Evolutionary conservation across 1,140 invertebrate genomes (phyloP).

Genomic region (Bombus breviceps): DNA sequence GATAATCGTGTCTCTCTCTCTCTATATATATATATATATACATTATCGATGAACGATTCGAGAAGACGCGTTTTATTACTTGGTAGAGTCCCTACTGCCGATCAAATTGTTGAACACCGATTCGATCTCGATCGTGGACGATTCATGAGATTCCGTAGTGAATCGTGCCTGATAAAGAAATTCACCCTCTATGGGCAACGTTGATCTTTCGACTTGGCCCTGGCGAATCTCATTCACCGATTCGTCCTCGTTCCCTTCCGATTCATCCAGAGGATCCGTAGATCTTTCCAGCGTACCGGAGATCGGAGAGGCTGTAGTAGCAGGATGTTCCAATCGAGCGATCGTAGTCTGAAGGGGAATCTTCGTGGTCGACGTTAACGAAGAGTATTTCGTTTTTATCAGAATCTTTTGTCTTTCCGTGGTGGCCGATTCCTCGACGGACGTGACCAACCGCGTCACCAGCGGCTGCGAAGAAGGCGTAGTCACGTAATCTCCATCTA

Average conservation of each 20-base stretch:
- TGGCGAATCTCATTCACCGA: constrained; percentile 74
- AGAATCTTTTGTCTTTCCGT: constrained; percentile 81
- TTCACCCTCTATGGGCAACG: constrained; percentile 78
- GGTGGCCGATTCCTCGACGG: constrained; percentile 80
- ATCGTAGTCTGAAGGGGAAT: constrained; percentile 66
- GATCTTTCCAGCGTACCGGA: constrained; percentile 31
- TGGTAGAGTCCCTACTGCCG: constrained; percentile 34
- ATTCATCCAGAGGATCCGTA: background rate
- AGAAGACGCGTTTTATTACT: constrained; percentile 18
- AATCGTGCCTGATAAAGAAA: constrained; percentile 69
- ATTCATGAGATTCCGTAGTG: constrained; percentile 77
- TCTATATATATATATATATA: constrained; percentile 28
- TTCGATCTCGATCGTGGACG: constrained; percentile 81
- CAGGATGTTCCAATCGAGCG: background rate
- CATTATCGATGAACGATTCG: constrained; percentile 23
- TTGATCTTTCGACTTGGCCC: constrained; percentile 74
- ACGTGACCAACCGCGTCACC: constrained; percentile 81
- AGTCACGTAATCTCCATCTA: constrained; percentile 63
- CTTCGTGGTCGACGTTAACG: constrained; percentile 73
- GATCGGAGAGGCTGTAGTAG: background rate
- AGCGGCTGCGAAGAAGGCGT: constrained; percentile 72
- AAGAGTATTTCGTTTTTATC: constrained; percentile 80
- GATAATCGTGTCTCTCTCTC: background rate
- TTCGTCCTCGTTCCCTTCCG: constrained; percentile 50
- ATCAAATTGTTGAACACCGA: constrained; percentile 81